phyloP scores from a whole-genome alignment of 1,140 invertebrate species.

The Drosophila sp. region DNA sequence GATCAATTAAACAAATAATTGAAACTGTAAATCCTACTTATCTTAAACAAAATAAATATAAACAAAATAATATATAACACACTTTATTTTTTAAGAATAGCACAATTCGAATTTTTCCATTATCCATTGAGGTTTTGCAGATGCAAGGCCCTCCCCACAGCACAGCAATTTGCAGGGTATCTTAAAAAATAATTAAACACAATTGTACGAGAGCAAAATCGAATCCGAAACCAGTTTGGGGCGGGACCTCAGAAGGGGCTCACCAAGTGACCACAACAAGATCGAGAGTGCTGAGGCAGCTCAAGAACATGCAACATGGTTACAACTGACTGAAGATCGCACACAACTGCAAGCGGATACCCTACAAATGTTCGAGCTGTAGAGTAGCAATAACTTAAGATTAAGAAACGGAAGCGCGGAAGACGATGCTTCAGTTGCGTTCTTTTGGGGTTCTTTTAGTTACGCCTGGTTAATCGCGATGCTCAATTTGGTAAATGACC shows the following conservation, averaged over 20 bases:
- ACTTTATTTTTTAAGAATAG: too few relatives aligned
- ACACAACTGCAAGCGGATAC: constrained; percentile 55
- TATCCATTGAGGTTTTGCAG: background rate
- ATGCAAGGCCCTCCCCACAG: background rate
- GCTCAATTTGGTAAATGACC: constrained; percentile 74
- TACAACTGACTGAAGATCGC: constrained; percentile 49
- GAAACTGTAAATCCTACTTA: too few relatives aligned
- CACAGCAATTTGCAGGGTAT: constrained; percentile 8
- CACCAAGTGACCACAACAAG: constrained; percentile 57
- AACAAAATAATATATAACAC: too few relatives aligned
- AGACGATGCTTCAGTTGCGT: constrained; percentile 58
- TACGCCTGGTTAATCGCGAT: constrained; percentile 67
- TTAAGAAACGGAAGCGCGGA: constrained; percentile 62
- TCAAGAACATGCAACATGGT: constrained; percentile 60
- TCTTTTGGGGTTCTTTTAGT: constrained; percentile 50
- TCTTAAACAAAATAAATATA: too few relatives aligned
- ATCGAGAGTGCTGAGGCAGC: constrained; percentile 70
- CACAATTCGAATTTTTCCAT: background rate
- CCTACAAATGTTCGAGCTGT: constrained; percentile 63
- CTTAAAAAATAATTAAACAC: constrained; percentile 58
- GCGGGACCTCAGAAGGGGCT: constrained; percentile 34
- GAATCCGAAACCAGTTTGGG: constrained; percentile 71
- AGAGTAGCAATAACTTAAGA: constrained; percentile 14
- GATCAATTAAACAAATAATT: too few relatives aligned
- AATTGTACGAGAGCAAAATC: constrained; percentile 57